Evolutionary conservation across 2,113 vertebrate species (phyloP).

Genomic region (Rhombomys opimus): DNA sequence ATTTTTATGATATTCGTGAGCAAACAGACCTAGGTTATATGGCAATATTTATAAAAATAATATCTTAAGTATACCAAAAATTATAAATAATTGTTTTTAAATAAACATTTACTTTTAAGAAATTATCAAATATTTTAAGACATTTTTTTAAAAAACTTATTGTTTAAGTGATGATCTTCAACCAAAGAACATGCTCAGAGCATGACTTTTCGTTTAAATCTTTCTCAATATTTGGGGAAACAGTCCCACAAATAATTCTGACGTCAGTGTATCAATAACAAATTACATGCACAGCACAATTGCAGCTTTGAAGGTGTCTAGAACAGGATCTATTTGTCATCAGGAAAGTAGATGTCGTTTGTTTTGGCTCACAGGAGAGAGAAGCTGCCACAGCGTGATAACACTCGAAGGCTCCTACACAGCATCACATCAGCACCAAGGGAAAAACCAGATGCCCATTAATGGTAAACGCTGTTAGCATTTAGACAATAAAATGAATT

Average conservation of each 20-base stretch:
- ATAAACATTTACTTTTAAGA: neutral
- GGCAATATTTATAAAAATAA: neutral
- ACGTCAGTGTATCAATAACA: neutral
- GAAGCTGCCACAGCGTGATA: neutral
- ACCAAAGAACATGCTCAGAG: neutral
- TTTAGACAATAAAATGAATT: conserved; percentile 7
- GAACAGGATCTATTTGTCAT: neutral
- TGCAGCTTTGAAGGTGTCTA: neutral
- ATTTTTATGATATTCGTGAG: neutral
- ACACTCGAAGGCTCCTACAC: neutral
- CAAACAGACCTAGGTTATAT: neutral
- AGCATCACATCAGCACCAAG: neutral
- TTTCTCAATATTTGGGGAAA: conserved; percentile 38
- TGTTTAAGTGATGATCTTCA: conserved; percentile 38
- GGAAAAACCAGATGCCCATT: neutral
- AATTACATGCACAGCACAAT: neutral
- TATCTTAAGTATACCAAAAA: neutral
- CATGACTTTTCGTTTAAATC: neutral
- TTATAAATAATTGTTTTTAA: neutral
- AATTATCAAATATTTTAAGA: neutral
- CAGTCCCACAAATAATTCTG: neutral
- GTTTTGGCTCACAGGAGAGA: neutral
- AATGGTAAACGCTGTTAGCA: neutral
- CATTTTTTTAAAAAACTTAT: neutral
- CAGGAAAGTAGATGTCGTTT: neutral